Percentiles rank a stretch among this genome's conserved stretches.
These are phyloP conservation scores for Psophia crepitans DNA, from an alignment of 2,113 vertebrate species.

Conservation along the genomic window DNA sequence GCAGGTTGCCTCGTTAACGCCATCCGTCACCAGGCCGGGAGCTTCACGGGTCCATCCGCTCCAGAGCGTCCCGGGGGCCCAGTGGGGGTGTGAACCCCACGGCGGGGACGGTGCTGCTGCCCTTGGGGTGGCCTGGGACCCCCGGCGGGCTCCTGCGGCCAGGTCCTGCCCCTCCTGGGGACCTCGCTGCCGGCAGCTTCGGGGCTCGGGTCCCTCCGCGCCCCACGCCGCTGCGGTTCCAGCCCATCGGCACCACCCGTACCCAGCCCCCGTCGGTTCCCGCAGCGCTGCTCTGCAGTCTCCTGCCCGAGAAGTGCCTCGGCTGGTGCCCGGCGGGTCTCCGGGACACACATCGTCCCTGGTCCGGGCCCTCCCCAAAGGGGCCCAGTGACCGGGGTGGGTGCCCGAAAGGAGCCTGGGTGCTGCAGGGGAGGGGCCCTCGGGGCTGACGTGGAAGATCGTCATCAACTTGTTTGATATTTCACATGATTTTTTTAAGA, in stretches of 20 bases:
- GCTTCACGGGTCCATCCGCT: fast-evolving
- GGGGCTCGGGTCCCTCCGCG: no score
- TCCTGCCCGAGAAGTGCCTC: neutral
- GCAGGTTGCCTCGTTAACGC: neutral
- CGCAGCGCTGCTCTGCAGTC: no score
- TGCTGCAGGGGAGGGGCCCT: neutral
- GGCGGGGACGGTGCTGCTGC: no score
- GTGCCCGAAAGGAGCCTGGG: neutral
- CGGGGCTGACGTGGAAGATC: neutral
- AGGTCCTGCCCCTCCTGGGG: neutral
- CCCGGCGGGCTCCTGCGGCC: neutral
- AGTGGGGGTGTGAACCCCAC: neutral
- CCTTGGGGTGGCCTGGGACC: neutral
- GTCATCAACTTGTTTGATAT: neutral
- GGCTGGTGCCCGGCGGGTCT: neutral
- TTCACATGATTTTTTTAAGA: neutral
- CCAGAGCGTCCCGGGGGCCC: no score
- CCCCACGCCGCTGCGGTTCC: fast-evolving
- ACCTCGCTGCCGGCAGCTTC: neutral
- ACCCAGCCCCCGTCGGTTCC: neutral
- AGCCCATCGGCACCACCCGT: neutral
- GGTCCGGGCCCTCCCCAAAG: fast-evolving
- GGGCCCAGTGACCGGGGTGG: fast-evolving
- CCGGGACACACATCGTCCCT: neutral
- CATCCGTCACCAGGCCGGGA: fast-evolving